Base-by-base conservation (phyloP, 2,113 vertebrate species). In the Hylia prasina region DNA sequence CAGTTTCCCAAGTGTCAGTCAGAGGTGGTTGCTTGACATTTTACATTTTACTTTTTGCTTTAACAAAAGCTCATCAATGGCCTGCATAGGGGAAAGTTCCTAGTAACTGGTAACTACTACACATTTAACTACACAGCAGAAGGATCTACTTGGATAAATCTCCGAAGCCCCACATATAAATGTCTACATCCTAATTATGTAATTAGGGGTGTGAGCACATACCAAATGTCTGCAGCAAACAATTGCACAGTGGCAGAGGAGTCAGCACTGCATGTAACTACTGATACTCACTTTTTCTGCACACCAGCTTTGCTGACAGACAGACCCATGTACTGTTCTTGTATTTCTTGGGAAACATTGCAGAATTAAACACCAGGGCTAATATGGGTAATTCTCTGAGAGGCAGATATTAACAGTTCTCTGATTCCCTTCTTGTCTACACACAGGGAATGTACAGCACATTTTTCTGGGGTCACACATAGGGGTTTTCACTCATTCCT, bases 41-140 rank as follows among this genome's bases (percentile, higher is more conserved):
- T 96, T 96, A 92, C 92, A 89, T 96, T 97, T 97, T 81, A 97
- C 82, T 97, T 93, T 94, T 94, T 85, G 33, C 87, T 89, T 80
- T 85, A 83, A 91, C 82, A 82, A 80, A 85, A 95, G 54, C 79
- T 85, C 79, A 79, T 73, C 87, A 50, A 86, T 89, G 70, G 58
- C 83, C 83, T 94, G 10, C 72, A 50, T 71, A 70, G 88, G 66
- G 89, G 57, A 91, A 95, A 48, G 40, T 88, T 96, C 83, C 50
- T 54, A 35, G 66, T 76, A 70, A 45, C 44, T 66, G 33, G 39
- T 85, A 73, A 50, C 80, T 87, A 58, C 58, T 47, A 40, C 39
- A 30, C 44, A 44, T 58, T 81, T 72, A 84, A 77, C 63, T 54
- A 84, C 48, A 37, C 7, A 61, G 56, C 28, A 82, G 20, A 82